These are phyloP conservation scores for Drosophila gaucha DNA, from an alignment of 2,888 invertebrate species.

Conservation along the genomic window DNA sequence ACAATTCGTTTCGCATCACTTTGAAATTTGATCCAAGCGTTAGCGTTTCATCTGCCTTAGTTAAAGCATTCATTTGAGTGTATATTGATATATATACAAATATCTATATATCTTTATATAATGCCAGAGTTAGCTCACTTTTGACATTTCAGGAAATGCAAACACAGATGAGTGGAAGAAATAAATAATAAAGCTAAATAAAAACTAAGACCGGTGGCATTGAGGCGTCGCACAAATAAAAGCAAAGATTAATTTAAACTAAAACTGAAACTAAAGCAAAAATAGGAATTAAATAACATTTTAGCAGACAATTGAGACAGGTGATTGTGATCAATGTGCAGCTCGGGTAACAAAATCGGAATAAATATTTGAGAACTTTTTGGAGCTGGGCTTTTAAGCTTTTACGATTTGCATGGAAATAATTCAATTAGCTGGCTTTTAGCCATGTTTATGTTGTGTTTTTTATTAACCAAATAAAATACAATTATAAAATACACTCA, in stretches of 20 bases:
- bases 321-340: constrained; percentile 50
- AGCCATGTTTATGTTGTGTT: constrained; percentile 27
- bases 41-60: constrained; percentile 11
- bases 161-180: constrained; percentile 16
- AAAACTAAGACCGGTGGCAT: constrained; percentile 71
- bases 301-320: constrained; percentile 32
- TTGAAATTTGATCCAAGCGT: constrained; percentile 21
- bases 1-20: constrained; percentile 10
- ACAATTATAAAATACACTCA: constrained; percentile 49
- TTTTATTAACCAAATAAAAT: constrained; percentile 51
- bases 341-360: constrained; percentile 44
- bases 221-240: constrained; percentile 60
- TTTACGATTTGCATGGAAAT: constrained; percentile 68
- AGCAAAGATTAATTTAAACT: constrained; percentile 57
- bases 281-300: constrained; percentile 54
- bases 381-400: constrained; percentile 23
- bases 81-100: constrained; percentile 38
- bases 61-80: constrained; percentile 19
- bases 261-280: constrained; percentile 40
- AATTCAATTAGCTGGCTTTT: constrained; percentile 71
- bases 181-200: constrained; percentile 22
- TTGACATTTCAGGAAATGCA: constrained; percentile 58
- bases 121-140: constrained; percentile 42
- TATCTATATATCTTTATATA: constrained; percentile 48
- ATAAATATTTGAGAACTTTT: constrained; percentile 36